Evolutionary conservation across 2,797 vertebrate genomes (phyloP).

Genomic region (Acanthurus tractus): DNA sequence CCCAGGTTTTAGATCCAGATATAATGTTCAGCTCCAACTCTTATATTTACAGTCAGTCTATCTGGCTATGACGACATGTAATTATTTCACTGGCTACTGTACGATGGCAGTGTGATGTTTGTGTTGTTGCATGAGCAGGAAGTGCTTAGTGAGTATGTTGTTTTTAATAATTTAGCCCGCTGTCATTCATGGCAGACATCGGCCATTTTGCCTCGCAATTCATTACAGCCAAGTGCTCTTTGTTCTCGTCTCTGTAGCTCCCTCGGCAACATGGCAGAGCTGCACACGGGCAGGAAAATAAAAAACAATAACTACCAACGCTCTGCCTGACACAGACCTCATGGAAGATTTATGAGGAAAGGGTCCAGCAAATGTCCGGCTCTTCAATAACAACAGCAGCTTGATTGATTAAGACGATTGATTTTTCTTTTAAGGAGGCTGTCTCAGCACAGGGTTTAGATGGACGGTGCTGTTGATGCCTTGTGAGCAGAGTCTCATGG

Average conservation of each 20-base stretch:
- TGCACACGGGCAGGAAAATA: slow-evolving; percentile 41
- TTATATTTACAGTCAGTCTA: background rate
- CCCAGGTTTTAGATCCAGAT: background rate
- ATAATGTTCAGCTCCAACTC: background rate
- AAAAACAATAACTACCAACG: slow-evolving; percentile 34
- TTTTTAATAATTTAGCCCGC: slow-evolving; percentile 67
- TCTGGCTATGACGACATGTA: background rate
- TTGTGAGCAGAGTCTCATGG: background rate
- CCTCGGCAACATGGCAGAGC: slow-evolving; percentile 66
- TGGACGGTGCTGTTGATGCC: slow-evolving; percentile 17
- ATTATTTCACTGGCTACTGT: background rate
- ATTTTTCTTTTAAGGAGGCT: slow-evolving; percentile 36
- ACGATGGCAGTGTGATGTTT: slow-evolving; percentile 1
- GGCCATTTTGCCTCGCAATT: slow-evolving; percentile 83
- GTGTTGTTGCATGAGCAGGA: slow-evolving; percentile 9
- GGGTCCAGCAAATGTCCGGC: slow-evolving; percentile 32
- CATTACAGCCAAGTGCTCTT: slow-evolving; percentile 78
- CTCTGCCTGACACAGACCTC: slow-evolving; percentile 46
- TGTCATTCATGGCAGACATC: slow-evolving; percentile 78
- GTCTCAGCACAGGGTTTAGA: slow-evolving; percentile 41
- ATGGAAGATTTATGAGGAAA: slow-evolving; percentile 55
- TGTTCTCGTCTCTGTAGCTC: slow-evolving; percentile 69
- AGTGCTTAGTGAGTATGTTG: slow-evolving; percentile 43
- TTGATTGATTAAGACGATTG: slow-evolving; percentile 55
- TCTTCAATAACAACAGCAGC: slow-evolving; percentile 43